Percentiles rank a stretch among this genome's conserved stretches.
Evolutionary conservation across 2,113 vertebrate genomes (phyloP).

Genomic region (Gallinago paraguaiae): DNA sequence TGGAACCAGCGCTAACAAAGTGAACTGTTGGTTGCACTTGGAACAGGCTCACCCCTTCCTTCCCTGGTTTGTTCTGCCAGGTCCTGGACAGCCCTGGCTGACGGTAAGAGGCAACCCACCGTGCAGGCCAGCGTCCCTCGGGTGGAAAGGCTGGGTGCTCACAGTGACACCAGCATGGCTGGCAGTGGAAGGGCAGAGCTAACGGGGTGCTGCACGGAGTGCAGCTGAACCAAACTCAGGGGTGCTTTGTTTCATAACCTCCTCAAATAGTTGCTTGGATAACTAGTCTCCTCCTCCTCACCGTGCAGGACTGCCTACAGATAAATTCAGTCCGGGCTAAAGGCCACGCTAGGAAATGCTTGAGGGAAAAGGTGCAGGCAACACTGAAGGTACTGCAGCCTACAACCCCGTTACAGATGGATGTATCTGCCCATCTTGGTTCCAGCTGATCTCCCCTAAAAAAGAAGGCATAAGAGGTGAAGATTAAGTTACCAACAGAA

Average conservation of each 20-base stretch:
- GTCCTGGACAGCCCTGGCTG: background rate
- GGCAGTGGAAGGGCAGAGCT: background rate
- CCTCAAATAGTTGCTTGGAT: background rate
- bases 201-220: background rate
- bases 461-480: background rate
- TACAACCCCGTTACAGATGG: background rate
- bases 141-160: accelerated
- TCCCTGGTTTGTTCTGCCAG: background rate
- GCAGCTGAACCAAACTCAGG: background rate
- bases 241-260: background rate
- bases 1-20: background rate
- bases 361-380: background rate
- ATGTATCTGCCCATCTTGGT: background rate
- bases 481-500: background rate
- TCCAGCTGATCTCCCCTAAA: background rate
- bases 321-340: background rate
- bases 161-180: accelerated
- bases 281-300: background rate
- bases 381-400: background rate
- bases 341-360: background rate
- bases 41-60: conserved; percentile 8
- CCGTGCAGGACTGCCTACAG: background rate
- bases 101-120: background rate
- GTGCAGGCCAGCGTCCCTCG: background rate
- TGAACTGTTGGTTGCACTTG: background rate